Base-by-base conservation (phyloP, 2,888 invertebrate genomes). In the Clepsis dumicolana region DNA sequence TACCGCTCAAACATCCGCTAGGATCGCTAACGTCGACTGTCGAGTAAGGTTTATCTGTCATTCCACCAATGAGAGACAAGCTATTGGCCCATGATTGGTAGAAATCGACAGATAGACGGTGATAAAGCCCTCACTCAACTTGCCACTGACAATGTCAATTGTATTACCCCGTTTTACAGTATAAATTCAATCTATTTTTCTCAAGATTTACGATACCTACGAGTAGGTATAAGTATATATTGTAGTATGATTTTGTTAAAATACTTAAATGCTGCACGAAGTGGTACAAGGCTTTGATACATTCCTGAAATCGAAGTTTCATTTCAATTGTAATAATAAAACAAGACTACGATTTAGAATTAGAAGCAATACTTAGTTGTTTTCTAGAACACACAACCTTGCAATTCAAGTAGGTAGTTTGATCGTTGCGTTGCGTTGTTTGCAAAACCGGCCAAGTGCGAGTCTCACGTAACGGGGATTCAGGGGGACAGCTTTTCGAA, bases 201-300 rank as follows among this genome's bases (percentile, higher is more conserved):
- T n/a, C n/a, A n/a, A n/a, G n/a, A n/a, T n/a, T n/a, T n/a, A n/a
- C n/a, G n/a, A n/a, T n/a, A n/a, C n/a, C n/a, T n/a, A n/a, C n/a
- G n/a, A n/a, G n/a, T n/a, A n/a, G n/a, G n/a, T n/a, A n/a, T n/a
- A n/a, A n/a, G n/a, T 4, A n/a, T 16, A 16, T 7, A 16, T 4
- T 44, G 10, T 16, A 2, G 16, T 44, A n/a, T 16, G 48, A n/a
- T 21, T 48, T 24, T 48, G 24, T n/a, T 24, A 54, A 48, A 8
- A 35, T 35, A 12, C 16, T 7, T 10, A 41, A 12, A 70, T 71
- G 65, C 27, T 41, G 66, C 61, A 54, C 41, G 41, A 75, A 73
- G 67, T 70, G 65, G 73, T 73, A 71, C 79, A 78, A 79, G 79
- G 78, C 69, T 59, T 57, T 56, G 65, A 74, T 75, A 71, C 71